Conservation (phyloP, 2,113 vertebrate genomes). For the Macaca nemestrina region DNA sequence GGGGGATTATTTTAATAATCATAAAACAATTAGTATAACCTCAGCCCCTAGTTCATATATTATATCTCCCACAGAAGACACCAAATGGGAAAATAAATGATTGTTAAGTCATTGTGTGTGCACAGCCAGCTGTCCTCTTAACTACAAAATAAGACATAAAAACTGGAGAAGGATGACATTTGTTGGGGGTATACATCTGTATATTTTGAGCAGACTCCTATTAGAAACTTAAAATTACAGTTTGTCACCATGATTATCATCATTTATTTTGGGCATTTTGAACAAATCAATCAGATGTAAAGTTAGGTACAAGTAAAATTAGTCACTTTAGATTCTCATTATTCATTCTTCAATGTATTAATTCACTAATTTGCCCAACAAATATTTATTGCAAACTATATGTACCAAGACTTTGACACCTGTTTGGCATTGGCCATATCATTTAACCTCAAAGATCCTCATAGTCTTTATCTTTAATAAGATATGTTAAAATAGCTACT, state of each 20-base stretch:
- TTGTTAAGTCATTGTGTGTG: neutral
- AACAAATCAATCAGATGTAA: neutral
- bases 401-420: neutral
- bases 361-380: neutral
- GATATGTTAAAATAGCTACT: neutral
- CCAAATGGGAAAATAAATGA: conserved; percentile 26
- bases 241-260: neutral
- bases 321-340: neutral
- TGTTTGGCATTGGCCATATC: neutral
- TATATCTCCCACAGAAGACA: neutral
- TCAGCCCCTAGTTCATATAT: neutral
- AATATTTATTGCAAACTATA: neutral
- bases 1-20: conserved; percentile 12
- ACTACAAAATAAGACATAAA: neutral
- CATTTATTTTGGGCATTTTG: neutral
- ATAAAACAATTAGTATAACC: conserved; percentile 41
- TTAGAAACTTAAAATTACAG: neutral
- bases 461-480: neutral
- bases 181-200: neutral
- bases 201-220: neutral
- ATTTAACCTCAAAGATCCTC: neutral
- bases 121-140: neutral
- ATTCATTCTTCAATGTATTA: neutral
- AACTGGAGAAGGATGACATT: neutral
- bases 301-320: neutral